A percentile compares a stretch with the other conserved stretches of the same genome.
phyloP scores from a whole-genome alignment of 2,797 vertebrate genomes.

The Heteromormyrus szaboi region DNA sequence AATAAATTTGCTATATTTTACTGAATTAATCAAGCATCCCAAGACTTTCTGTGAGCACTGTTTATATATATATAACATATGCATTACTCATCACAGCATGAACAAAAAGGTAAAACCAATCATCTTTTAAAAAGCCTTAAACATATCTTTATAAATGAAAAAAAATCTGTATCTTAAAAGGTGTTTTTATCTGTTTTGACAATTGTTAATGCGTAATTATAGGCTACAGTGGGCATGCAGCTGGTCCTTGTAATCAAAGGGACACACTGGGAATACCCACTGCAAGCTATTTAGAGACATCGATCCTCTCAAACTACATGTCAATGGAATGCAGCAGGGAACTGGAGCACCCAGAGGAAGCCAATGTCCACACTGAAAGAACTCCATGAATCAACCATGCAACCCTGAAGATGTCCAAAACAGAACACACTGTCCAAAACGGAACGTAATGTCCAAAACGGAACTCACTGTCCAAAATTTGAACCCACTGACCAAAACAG shows the following conservation, averaged over 20 bases:
- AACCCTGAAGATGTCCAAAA: not conserved
- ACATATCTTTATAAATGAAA: not conserved
- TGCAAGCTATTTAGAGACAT: not conserved
- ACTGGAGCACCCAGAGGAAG: not conserved
- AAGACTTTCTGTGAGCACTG: not conserved
- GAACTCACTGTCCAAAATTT: not conserved
- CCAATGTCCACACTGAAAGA: not conserved
- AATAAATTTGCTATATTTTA: not conserved
- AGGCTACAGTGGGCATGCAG: not conserved
- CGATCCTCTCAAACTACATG: not conserved
- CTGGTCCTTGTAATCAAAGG: not conserved
- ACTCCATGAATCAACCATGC: not conserved
- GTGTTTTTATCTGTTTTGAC: not conserved
- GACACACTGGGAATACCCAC: not conserved
- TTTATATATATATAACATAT: not conserved
- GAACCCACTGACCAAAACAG: not conserved
- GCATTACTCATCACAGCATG: not conserved
- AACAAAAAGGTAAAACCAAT: not conserved
- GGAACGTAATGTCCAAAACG: not conserved
- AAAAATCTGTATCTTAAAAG: not conserved
- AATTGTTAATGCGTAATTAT: not conserved
- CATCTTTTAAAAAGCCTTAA: not conserved
- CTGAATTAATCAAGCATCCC: not conserved
- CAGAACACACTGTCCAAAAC: not conserved
- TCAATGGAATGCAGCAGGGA: not conserved